phyloP scores from a whole-genome alignment of 2,888 invertebrate genomes.

The Eugnorisma glareosa region DNA sequence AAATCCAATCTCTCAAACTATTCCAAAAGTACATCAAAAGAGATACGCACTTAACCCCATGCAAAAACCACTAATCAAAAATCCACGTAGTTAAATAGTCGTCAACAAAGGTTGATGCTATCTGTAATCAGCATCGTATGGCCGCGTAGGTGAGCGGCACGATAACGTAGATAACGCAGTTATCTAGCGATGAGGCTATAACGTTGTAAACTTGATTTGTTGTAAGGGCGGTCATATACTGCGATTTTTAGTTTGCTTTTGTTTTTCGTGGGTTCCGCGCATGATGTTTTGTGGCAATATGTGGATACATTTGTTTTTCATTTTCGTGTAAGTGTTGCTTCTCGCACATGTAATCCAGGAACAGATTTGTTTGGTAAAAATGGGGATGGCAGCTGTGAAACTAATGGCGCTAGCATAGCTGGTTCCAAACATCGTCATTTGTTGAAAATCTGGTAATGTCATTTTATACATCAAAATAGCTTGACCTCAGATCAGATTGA shows the following conservation, averaged over 20 bases:
- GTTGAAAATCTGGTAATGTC: too few species aligned
- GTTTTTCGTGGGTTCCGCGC: neutral
- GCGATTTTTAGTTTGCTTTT: neutral
- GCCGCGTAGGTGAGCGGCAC: conserved; percentile 29
- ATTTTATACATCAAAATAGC: too few species aligned
- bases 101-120: conserved; percentile 27
- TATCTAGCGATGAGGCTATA: conserved; percentile 61
- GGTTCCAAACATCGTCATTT: too few species aligned
- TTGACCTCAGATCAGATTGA: too few species aligned
- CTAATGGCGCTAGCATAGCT: too few species aligned
- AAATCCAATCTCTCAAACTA: neutral
- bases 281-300: neutral
- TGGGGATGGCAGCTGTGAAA: too few species aligned
- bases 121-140: conserved; percentile 31
- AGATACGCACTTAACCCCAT: neutral
- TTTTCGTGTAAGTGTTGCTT: neutral
- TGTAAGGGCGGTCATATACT: conserved; percentile 30
- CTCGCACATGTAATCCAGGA: neutral
- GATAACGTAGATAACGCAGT: conserved; percentile 46
- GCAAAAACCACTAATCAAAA: conserved; percentile 2
- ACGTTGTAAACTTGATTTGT: conserved; percentile 57
- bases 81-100: conserved; percentile 11
- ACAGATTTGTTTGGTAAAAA: neutral
- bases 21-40: neutral
- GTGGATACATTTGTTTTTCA: neutral